These are phyloP conservation scores for Alectura lathami DNA, from an alignment of 2,113 vertebrate species.

Conservation along the genomic window DNA sequence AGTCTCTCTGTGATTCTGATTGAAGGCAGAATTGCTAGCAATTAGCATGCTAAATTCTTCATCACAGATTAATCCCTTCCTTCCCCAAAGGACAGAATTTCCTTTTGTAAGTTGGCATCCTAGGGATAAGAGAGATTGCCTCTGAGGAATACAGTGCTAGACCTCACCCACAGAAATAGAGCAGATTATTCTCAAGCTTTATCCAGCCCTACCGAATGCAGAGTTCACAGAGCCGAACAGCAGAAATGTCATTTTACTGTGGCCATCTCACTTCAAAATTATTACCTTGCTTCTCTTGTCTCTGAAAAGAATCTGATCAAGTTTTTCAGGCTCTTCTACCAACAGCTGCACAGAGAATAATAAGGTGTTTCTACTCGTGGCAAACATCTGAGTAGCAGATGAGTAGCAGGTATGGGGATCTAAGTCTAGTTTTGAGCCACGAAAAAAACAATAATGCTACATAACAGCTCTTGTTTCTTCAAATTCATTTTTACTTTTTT, in stretches of 20 bases:
- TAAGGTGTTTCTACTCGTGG: neutral
- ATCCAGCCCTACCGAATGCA: neutral
- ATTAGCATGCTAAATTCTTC: constrained; percentile 2
- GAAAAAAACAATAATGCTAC: neutral
- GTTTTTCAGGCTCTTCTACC: neutral
- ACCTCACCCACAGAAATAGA: neutral
- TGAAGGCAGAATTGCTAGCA: constrained; percentile 15
- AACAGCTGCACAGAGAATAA: neutral
- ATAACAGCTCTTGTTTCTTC: neutral
- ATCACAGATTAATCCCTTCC: neutral
- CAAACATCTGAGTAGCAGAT: neutral
- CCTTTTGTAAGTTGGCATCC: neutral
- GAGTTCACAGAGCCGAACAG: neutral
- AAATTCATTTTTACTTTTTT: neutral
- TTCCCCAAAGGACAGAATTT: neutral
- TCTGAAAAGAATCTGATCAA: neutral
- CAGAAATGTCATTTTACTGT: neutral
- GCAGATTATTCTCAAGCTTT: neutral
- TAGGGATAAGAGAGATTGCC: neutral
- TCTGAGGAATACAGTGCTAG: neutral
- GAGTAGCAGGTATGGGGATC: neutral
- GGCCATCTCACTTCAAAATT: neutral
- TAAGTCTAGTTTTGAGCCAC: neutral
- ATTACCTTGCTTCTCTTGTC: neutral
- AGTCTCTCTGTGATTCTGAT: neutral